phyloP scores from a whole-genome alignment of 2,888 invertebrate species.

The Andrena camellia region DNA sequence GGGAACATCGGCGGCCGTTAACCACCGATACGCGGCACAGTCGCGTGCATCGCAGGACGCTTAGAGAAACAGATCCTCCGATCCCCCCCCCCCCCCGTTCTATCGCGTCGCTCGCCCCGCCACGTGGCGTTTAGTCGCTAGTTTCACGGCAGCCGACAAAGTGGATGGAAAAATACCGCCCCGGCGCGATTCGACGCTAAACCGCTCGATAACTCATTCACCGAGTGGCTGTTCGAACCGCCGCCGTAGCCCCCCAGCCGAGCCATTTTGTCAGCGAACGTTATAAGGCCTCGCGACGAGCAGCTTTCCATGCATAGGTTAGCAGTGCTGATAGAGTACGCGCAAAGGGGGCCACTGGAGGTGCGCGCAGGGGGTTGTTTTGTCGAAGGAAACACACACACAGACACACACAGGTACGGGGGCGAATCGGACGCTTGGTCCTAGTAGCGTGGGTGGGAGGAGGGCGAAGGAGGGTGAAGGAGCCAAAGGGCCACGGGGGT shows the following conservation, averaged over 20 bases:
- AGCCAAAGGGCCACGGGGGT: conserved; percentile 21
- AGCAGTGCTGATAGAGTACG: conserved; percentile 69
- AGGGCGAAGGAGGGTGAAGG: not conserved
- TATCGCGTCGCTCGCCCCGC: not conserved
- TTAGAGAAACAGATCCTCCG: not conserved
- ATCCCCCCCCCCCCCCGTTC: not conserved
- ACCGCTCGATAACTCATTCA: conserved; percentile 48
- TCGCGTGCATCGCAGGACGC: too few relatives aligned
- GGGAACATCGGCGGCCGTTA: too few relatives aligned
- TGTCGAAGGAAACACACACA: conserved; percentile 35
- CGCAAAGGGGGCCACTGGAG: conserved; percentile 27
- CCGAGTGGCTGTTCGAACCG: conserved; percentile 27
- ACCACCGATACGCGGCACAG: too few relatives aligned
- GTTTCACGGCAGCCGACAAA: not conserved
- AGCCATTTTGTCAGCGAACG: conserved; percentile 59
- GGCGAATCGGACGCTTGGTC: conserved; percentile 17
- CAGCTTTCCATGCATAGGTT: conserved; percentile 79
- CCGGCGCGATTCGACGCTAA: not conserved
- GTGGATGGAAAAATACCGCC: conserved; percentile 8
- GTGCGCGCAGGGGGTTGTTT: conserved; percentile 42
- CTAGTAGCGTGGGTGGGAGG: not conserved
- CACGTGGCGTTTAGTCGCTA: not conserved
- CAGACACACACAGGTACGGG: conserved; percentile 4
- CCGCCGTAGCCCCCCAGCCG: not conserved
- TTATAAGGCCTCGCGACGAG: conserved; percentile 53